Percentiles rank a stretch among this genome's conserved stretches.
These are phyloP conservation scores for Glyphotaelius pellucidus DNA, from an alignment of 2,888 invertebrate species.

Conservation along the genomic window DNA sequence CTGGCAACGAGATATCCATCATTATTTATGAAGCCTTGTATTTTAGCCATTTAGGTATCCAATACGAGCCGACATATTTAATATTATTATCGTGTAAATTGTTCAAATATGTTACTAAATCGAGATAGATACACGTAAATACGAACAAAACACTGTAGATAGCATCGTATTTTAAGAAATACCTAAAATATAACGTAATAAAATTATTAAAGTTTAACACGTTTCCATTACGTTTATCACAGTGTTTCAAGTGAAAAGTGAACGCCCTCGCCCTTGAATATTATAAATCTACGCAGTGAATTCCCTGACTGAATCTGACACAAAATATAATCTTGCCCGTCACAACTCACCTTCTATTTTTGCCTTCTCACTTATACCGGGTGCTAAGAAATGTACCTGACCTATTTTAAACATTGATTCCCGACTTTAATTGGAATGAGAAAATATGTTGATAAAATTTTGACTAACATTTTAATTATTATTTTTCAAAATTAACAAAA, in stretches of 20 bases:
- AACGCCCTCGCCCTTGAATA: background rate
- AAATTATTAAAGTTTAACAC: background rate
- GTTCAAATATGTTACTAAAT: no score
- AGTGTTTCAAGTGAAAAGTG: background rate
- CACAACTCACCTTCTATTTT: conserved; percentile 10
- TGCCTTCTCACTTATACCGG: background rate
- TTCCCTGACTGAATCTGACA: conserved; percentile 11
- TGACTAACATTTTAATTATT: no score
- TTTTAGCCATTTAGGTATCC: no score
- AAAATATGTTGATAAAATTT: no score
- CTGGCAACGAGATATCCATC: no score
- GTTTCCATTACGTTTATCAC: background rate
- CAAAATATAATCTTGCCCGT: conserved; percentile 52
- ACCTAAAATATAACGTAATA: background rate
- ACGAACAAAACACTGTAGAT: background rate
- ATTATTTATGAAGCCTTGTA: no score
- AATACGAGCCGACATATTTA: no score
- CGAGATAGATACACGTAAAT: no score
- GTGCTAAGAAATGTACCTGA: background rate
- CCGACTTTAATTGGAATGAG: no score
- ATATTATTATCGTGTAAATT: background rate
- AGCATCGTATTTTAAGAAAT: background rate
- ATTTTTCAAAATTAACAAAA: no score
- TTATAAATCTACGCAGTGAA: background rate
- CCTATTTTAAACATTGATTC: no score